phyloP scores from a whole-genome alignment of 2,113 vertebrate species.

The Pterocles burchelli region DNA sequence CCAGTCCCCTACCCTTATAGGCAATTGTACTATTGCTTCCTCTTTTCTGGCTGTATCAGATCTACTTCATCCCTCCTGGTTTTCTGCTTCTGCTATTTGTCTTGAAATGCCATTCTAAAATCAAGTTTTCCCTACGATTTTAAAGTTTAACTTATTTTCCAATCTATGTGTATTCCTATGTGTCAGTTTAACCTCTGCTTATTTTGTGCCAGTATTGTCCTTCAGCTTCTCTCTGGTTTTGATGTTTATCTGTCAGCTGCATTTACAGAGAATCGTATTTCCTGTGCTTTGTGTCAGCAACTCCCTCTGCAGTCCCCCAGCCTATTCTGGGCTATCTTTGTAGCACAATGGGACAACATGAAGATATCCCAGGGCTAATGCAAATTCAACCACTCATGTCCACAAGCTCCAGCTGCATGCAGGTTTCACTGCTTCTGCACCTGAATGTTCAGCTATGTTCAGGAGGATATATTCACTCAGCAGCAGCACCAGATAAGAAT shows the following conservation, averaged over 20 bases:
- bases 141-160: not conserved
- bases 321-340: not conserved
- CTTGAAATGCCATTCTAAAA: not conserved
- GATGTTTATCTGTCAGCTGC: not conserved
- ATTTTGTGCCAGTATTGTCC: not conserved
- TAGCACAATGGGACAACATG: not conserved
- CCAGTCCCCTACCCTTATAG: not conserved
- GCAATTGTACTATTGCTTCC: not conserved
- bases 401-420: not conserved
- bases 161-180: not conserved
- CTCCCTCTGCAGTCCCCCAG: not conserved
- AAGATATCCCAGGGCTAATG: not conserved
- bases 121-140: fast-evolving
- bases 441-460: not conserved
- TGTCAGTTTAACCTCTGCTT: not conserved
- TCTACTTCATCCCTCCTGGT: not conserved
- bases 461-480: not conserved
- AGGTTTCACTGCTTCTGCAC: not conserved
- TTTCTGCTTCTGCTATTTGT: not conserved
- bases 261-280: not conserved
- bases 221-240: not conserved
- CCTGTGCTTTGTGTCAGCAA: not conserved
- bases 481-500: not conserved
- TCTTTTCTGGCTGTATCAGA: not conserved
- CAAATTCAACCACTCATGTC: not conserved